Percentiles rank a stretch among this genome's conserved stretches.
phyloP scores from a whole-genome alignment of 1,140 invertebrate species.

The Cydia amplana region DNA sequence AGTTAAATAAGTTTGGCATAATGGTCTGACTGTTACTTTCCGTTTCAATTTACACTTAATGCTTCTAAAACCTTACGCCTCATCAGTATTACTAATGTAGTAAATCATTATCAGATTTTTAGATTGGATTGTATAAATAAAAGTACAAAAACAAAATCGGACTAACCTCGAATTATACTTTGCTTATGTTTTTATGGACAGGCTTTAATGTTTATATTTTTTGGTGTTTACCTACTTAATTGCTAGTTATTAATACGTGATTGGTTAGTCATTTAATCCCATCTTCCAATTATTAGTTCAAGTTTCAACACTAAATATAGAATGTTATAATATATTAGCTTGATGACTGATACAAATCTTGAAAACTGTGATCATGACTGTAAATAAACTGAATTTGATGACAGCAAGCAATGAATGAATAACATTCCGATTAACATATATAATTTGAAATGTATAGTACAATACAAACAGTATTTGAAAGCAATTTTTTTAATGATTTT shows the following conservation, averaged over 20 bases:
- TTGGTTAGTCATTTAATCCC: constrained; percentile 65
- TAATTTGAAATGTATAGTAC: constrained; percentile 32
- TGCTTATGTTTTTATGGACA: not conserved
- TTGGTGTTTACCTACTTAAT: not conserved
- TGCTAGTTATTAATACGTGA: constrained; percentile 39
- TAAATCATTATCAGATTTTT: not conserved
- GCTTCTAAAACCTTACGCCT: not conserved
- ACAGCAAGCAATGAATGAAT: constrained; percentile 54
- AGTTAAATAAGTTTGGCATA: not conserved
- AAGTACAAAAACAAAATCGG: not conserved
- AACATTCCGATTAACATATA: constrained; percentile 29
- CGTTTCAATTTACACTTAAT: not conserved
- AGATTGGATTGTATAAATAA: not conserved
- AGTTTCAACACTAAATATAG: constrained; percentile 61
- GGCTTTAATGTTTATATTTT: not conserved
- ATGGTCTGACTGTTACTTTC: not conserved
- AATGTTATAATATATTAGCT: constrained; percentile 69
- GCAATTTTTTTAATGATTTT: not conserved
- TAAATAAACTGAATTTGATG: constrained; percentile 32
- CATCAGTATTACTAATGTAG: not conserved
- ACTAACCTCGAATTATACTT: not conserved
- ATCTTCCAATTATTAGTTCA: constrained; percentile 71
- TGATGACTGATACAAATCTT: constrained; percentile 53
- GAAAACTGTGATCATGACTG: constrained; percentile 19
- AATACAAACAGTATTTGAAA: constrained; percentile 33